Base-by-base conservation (phyloP, 2,797 vertebrate genomes). In the Novumbra hubbsi region DNA sequence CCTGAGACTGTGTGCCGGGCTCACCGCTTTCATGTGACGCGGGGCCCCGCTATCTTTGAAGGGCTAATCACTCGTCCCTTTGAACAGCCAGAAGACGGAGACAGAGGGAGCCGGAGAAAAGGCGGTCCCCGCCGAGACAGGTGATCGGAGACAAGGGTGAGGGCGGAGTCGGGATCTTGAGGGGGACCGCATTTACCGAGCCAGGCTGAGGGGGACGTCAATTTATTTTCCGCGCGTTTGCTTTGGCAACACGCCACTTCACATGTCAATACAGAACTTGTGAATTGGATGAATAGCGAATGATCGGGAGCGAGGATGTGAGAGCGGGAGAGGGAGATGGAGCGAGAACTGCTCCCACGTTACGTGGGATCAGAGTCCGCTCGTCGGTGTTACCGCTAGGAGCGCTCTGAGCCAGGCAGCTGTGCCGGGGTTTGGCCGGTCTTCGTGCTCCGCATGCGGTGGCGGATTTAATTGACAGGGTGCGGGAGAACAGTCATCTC, bases 11-110 rank as follows among this genome's bases (percentile, higher is more conserved):
- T 14, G 48, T 14, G 41, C 41, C 3, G 41, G 41, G 41, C 41
- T 45, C 17, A 9, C 21, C 17, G 38, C 76, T 78, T 81, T 81
- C 77, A 81, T 83, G 72, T 75, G 70, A 50, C 74, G 14, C 64
- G 19, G 73, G 41, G 65, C 63, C 52, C 52, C 15, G 28, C 67
- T 48, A 60, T 74, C 65, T 75, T 73, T 78, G 68, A 79, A 76
- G 64, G 70, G 41, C 67, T 72, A 73, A 73, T 77, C 70, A 57
- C 71, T 72, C 12, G 28, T 50, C 8, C 57, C 70, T 81, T 76
- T 79, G 76, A 79, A 81, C 62, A 19, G 28, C 32, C 52, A 62
- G 55, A 15, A 73, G 63, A 67, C 71, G 21, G 30, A 62, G 24
- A 41, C n/a, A 21, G 9, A 28, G 30, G 14, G 68, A 55, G 55